Conservation (phyloP, 2,797 vertebrate genomes). For the Gobionotothen gibberifrons region DNA sequence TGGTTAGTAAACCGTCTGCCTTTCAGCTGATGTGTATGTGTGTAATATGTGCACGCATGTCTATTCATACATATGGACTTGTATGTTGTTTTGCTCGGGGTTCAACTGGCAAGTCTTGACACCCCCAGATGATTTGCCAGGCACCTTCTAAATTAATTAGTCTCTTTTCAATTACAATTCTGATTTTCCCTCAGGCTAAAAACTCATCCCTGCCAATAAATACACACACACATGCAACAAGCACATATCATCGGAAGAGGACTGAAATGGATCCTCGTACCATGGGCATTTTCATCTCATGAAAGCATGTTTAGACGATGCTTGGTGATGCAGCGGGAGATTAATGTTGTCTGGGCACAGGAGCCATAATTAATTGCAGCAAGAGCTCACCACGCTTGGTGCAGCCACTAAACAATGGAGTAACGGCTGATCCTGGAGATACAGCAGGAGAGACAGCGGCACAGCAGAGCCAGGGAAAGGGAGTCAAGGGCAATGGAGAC, state of each 20-base stretch:
- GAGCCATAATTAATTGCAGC: constrained; percentile 74
- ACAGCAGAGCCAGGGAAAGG: constrained; percentile 36
- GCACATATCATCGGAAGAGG: constrained; percentile 31
- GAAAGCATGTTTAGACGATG: constrained; percentile 60
- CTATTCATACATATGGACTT: constrained; percentile 17
- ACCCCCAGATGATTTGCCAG: constrained; percentile 57
- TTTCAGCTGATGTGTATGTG: constrained; percentile 33
- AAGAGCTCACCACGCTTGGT: constrained; percentile 46
- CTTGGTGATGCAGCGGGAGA: constrained; percentile 65
- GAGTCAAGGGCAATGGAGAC: constrained; percentile 65
- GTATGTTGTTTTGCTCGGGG: constrained; percentile 30
- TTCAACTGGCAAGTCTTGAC: constrained; percentile 38
- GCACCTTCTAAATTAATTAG: constrained; percentile 62
- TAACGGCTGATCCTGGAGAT: constrained; percentile 69
- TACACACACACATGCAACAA: constrained; percentile 37
- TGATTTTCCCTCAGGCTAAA: constrained; percentile 49
- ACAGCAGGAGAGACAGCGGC: constrained; percentile 48
- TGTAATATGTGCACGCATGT: constrained; percentile 6
- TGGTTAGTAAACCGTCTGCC: constrained; percentile 56
- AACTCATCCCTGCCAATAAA: constrained; percentile 36
- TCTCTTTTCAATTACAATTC: constrained; percentile 59
- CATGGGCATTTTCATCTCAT: constrained; percentile 60
- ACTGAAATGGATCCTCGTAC: constrained; percentile 52
- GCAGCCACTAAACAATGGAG: constrained; percentile 65
- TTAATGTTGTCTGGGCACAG: constrained; percentile 68